These are phyloP conservation scores for Hybognathus amarus DNA, from an alignment of 2,797 vertebrate species.

Conservation along the genomic window DNA sequence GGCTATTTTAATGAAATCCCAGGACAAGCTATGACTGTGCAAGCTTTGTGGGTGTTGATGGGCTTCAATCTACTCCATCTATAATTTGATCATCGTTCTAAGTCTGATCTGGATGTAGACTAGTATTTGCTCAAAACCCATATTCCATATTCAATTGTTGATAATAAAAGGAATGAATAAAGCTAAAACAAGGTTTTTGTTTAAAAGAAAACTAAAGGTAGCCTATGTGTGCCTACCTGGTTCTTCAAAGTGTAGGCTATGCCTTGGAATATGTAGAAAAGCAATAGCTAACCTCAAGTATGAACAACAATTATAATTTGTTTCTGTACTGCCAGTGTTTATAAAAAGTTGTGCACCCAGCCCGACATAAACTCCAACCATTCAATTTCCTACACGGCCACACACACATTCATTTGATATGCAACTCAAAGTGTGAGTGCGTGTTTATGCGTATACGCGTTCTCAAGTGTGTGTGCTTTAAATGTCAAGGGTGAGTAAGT, in stretches of 20 bases:
- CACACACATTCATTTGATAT: constrained; percentile 31
- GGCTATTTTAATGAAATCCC: too few relatives aligned
- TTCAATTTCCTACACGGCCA: neutral
- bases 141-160: too few relatives aligned
- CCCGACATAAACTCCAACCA: neutral
- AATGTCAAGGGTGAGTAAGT: constrained; percentile 49
- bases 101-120: too few relatives aligned
- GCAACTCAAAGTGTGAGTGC: constrained; percentile 2
- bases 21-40: too few relatives aligned
- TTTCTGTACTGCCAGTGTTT: neutral
- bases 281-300: neutral
- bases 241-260: neutral
- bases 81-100: too few relatives aligned
- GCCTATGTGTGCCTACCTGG: too few relatives aligned
- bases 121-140: too few relatives aligned
- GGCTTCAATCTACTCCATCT: too few relatives aligned
- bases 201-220: too few relatives aligned
- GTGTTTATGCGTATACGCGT: neutral
- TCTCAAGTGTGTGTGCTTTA: constrained; percentile 28
- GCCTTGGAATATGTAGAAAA: neutral
- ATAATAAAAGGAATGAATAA: too few relatives aligned
- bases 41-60: too few relatives aligned
- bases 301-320: neutral
- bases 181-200: neutral
- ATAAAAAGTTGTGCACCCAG: neutral